Base-by-base conservation (phyloP, 2,888 invertebrate genomes). In the Osmoderma eremita region DNA sequence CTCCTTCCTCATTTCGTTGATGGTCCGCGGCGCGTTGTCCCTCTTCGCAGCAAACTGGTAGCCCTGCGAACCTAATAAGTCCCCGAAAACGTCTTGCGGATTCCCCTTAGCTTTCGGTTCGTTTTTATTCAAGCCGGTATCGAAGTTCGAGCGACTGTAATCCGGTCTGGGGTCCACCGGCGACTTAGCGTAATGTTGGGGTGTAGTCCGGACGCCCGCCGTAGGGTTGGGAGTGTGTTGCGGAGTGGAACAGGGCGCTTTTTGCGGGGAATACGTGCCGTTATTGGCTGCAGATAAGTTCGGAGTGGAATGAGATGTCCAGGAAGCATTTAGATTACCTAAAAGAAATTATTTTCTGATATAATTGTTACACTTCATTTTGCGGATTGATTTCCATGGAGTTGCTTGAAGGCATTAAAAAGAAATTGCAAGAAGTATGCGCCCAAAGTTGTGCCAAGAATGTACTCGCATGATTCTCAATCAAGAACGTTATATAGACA, bases 1-100 rank as follows among this genome's bases (percentile, higher is more conserved):
- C 71, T 91, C 93, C 78, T 95, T 95, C 22, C 95, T 86, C 95
- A 97, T 95, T 71, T 92, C 94, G 79, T 95, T 97, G 76, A 97
- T 95, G 1, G 96, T 95, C 73, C 88, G 87, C 0, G 96, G 95
- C 1, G 91, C 92, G 42, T 89, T 85, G 69, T 90, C 89, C 69
- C 85, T 87, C 75, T 90, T 91, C 51, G 90, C 89, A 4, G 88
- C 84, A 82, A 95, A 94, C 70, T 90, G 90, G 78, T 95, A 96
- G 0, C 94, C 94, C 78, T 95, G 95, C 73, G 91, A 92, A 12
- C 96, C 97, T 8, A 97, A 84, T 15, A 97, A 84, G 81, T 97
- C 97, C 17, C 93, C 95, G 83, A 97, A 97, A 22, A 95, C 91
- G 78, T 96, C 72, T 82, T 18, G 66, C 18, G 72, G 51, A 49